Evolutionary conservation across 2,113 vertebrate genomes (phyloP), one percentile per base, ranked within the genome.

Genomic region (Embiotoca jacksoni): DNA sequence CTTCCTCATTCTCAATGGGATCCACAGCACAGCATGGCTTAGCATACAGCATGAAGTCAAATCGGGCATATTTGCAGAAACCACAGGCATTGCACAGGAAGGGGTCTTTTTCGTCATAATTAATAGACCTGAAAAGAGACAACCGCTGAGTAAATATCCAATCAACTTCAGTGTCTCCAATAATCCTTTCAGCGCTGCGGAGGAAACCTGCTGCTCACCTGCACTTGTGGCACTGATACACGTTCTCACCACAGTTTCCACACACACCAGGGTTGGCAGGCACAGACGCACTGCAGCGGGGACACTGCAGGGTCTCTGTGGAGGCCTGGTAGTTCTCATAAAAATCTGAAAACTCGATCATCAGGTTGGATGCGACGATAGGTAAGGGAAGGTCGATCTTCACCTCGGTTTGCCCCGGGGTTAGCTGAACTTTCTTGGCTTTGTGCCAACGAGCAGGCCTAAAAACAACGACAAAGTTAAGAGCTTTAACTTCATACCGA

Each of bases 251-350:
- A 0, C 98, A 99, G 94, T 99, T 99, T 36, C 98, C 98, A 32
- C 98, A 99, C 75, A 99, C 98, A 0, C 98, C 98, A 0, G 98
- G 98, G 93, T 99, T 99, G 86, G 98, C 98, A 0, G 98, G 98
- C 39, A 99, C 98, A 0, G 98, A 99, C 1, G 98, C 98, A 0
- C 98, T 99, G 65, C 98, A 99, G 9, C 98, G 97, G 0, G 98
- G 98, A 89, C 98, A 99, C 93, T 99, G 98, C 77, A 99, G 93
- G 2, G 98, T 99, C 93, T 99, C 98, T 0, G 97, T 97, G 82
- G 98, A 99, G 0, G 98, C 98, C 89, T 99, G 98, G 91, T 99
- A 99, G 90, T 99, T 99, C 94, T 99, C 98, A 11, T 99, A 99
- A 88, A 99, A 99, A 82, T 99, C 98, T 0, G 98, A 98, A 68